Evolutionary conservation across 1,140 invertebrate genomes (phyloP).

Genomic region (Philopotamus ludificatus): DNA sequence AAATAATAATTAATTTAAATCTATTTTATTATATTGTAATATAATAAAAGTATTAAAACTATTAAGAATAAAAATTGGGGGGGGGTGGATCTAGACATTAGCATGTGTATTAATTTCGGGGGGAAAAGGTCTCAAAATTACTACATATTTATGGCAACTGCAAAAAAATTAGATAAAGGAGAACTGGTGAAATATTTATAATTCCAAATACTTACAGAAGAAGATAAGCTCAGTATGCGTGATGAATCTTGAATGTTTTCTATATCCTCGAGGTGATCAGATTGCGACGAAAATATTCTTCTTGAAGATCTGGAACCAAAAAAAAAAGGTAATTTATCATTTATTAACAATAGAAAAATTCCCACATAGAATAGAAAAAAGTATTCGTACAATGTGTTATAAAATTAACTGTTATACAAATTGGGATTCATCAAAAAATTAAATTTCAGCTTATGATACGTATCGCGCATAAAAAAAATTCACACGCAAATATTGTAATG

Average conservation of each 20-base stretch:
- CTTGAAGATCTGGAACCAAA: conserved; percentile 30
- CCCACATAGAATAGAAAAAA: neutral
- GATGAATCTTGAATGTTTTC: conserved; percentile 18
- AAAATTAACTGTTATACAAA: neutral
- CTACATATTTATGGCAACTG: too few species aligned
- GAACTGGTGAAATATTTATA: too few species aligned
- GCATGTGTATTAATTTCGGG: too few species aligned
- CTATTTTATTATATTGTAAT: too few species aligned
- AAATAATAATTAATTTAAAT: too few species aligned
- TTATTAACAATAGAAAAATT: neutral
- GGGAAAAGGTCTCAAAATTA: too few species aligned
- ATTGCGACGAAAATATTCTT: conserved; percentile 21
- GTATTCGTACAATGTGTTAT: neutral
- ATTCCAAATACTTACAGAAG: conserved; percentile 24
- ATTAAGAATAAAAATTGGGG: too few species aligned
- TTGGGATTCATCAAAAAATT: neutral
- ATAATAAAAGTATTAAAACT: too few species aligned
- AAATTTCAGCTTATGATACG: neutral
- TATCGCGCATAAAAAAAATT: neutral
- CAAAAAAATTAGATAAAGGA: too few species aligned
- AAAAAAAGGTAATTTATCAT: neutral
- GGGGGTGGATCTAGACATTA: too few species aligned
- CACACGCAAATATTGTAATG: neutral
- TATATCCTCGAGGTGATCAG: conserved; percentile 31
- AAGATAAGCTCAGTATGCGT: conserved; percentile 13